Percentiles rank a stretch among this genome's conserved stretches.
Conservation (phyloP, 2,113 vertebrate genomes). For the Eublepharis macularius region DNA sequence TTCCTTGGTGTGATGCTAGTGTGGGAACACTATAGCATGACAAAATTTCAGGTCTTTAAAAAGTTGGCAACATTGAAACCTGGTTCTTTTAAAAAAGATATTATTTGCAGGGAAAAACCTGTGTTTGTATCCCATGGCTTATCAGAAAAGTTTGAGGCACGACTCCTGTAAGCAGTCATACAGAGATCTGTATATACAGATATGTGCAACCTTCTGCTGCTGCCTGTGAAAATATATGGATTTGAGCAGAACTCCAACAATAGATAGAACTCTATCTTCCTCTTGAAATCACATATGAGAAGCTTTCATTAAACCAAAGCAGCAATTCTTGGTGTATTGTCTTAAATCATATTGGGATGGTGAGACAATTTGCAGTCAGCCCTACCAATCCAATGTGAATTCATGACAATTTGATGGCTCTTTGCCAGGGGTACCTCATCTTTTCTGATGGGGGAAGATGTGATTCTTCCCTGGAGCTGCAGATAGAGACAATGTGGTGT, state of each 20-base stretch:
- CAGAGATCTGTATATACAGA: neutral
- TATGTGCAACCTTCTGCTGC: neutral
- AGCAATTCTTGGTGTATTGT: neutral
- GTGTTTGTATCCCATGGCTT: conserved; percentile 7
- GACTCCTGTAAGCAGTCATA: neutral
- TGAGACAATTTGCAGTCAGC: neutral
- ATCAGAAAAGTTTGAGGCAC: neutral
- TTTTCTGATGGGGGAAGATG: neutral
- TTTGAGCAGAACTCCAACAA: neutral
- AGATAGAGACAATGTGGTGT: no score
- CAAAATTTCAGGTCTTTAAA: neutral
- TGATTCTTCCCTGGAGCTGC: neutral
- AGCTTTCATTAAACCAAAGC: neutral
- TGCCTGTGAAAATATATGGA: neutral
- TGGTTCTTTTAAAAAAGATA: neutral
- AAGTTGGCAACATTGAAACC: neutral
- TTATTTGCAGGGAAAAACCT: conserved; percentile 24
- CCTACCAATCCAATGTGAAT: neutral
- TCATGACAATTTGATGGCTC: no score
- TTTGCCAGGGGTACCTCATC: neutral
- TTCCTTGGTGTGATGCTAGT: neutral
- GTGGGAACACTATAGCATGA: neutral
- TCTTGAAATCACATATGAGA: neutral
- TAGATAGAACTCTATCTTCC: neutral
- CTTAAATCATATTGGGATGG: neutral